phyloP scores from a whole-genome alignment of 2,888 invertebrate species.

The Griposia aprilina region DNA sequence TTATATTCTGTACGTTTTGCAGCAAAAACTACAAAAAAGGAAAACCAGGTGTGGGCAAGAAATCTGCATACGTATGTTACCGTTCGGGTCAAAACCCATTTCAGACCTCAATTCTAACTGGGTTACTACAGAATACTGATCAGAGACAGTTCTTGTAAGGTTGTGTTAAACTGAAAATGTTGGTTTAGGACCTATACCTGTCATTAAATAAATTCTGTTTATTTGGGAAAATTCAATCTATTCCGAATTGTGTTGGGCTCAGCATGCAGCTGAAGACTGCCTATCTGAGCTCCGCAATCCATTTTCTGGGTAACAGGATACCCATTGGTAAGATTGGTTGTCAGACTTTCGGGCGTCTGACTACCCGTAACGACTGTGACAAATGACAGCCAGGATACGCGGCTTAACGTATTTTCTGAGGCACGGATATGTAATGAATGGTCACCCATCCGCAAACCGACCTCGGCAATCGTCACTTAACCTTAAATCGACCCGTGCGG shows the following conservation, averaged over 20 bases:
- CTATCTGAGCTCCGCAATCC: not conserved
- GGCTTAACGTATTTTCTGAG: not conserved
- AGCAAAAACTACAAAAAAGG: conserved; percentile 28
- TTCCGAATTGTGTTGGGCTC: not conserved
- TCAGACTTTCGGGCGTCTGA: not conserved
- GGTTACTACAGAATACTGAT: conserved; percentile 40
- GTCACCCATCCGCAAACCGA: not conserved
- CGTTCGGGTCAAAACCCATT: conserved; percentile 12
- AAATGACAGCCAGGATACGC: not conserved
- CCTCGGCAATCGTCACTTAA: too few species aligned
- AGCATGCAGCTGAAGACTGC: not conserved
- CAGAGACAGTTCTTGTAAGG: not conserved
- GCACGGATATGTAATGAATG: not conserved
- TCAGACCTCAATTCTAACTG: conserved; percentile 2
- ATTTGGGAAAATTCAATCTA: not conserved
- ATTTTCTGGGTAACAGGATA: not conserved
- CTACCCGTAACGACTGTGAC: not conserved
- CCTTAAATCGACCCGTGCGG: not conserved
- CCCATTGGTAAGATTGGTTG: not conserved
- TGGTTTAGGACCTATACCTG: not conserved
- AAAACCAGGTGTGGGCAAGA: conserved; percentile 27
- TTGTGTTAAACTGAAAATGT: not conserved
- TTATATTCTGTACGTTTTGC: conserved; percentile 31
- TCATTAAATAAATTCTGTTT: not conserved
- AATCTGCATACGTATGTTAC: conserved; percentile 38